Evolutionary conservation across 1,140 invertebrate genomes (phyloP), one percentile per base, ranked within the genome.

Genomic region (Tenebrio molitor): DNA sequence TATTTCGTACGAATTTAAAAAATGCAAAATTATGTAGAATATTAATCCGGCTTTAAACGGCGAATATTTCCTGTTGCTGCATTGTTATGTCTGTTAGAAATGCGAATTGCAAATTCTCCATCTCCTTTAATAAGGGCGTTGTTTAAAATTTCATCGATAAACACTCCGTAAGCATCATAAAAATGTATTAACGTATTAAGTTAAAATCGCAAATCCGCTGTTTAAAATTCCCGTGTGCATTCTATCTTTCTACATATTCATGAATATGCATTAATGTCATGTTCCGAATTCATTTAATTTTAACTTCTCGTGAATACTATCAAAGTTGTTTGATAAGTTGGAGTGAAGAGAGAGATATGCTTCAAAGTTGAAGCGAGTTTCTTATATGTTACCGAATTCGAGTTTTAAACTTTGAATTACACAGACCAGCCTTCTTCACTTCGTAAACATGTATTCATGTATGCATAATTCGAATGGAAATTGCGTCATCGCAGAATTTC

Each of bases 201-300:
- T 53, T 53, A 53, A 53, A 21, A 53, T 10, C 21, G 12, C 46
- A 53, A 53, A 53, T 53, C 46, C 46, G 17, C 17, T 53, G 46
- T 53, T 53, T 53, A 53, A 53, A 53, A 53, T 53, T 53, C 46
- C 46, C 17, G 46, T 53, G 46, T 53, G 46, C 46, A 53, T 53
- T 53, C 21, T 16, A 53, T 23, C 46, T 19, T 23, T 53, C 23
- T 53, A 19, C 46, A 53, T 53, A 53, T 53, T 53, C 46, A 53
- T 53, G 46, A 53, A 53, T 53, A 53, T 53, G 46, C 46, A 53
- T 53, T 53, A 53, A 53, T 53, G 46, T 53, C 46, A 53, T 53
- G 46, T 53, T 53, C 17, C 16, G 46, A 53, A 53, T 53, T 53
- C 46, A 23, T 53, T 53, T 53, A 53, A 53, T 53, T 53, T 53